Base-by-base conservation (phyloP, 1,140 invertebrate species). In the Meloidogyne floridensis region DNA sequence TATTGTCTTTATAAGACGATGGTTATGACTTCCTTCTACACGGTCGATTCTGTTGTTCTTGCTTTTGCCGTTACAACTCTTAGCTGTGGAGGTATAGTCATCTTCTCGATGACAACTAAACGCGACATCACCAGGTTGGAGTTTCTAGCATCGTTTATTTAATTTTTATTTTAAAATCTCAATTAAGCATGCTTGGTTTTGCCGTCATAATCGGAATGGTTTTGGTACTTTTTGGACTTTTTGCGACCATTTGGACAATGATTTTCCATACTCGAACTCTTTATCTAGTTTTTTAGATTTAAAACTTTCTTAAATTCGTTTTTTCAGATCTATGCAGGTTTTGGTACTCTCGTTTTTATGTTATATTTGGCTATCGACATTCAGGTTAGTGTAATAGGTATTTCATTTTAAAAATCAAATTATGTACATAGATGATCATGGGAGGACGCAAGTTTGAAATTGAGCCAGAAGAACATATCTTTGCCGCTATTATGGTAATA, bases 321-420 rank as follows among this genome's bases (percentile, higher is more conserved):
- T 72, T n/a, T 71, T 15, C 84, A 79, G 54, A 59, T 89, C n/a
- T 89, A 89, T 70, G 87, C 88, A 54, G 86, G 85, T 5, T 13
- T 83, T 2, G 88, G 86, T 11, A 85, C 88, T 10, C 74, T 89
- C 10, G 73, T 89, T 32, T 89, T 89, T 79, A 89, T 90, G 88
- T 76, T 86, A 92, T 94, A 93, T 85, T 88, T 94, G 80, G 92
- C 93, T 69, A 93, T 92, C 85, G 93, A 94, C 86, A 92, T 93
- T 2, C 93, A 94, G 71, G 81, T 84, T 7, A n/a, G 6, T 82
- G 10, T 18, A n/a, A 47, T 20, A 42, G 6, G 32, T 32, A 32
- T n/a, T 82, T 78, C 54, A 84, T 70, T 4, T 80, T 53, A 42
- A 10, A 18, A 51, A n/a, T 47, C 6, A 18, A 65, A 32, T 51